Evolutionary conservation across 2,797 vertebrate species (phyloP).

Genomic region (Chaetodon trifasciatus): DNA sequence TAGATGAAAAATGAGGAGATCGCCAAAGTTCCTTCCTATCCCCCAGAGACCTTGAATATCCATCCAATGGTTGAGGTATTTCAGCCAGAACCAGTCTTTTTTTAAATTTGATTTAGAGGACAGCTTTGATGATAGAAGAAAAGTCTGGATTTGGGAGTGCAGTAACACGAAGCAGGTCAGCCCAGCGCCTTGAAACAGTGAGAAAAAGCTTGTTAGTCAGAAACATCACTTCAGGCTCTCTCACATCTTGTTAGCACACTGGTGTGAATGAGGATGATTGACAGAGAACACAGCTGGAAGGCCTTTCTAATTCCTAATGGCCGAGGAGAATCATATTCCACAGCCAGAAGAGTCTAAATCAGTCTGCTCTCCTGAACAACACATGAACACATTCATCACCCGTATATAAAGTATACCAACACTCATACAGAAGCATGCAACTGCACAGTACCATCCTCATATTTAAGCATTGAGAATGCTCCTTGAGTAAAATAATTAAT

Average conservation of each 20-base stretch:
- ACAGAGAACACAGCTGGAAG: conserved; percentile 71
- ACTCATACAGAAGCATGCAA: neutral
- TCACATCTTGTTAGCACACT: conserved; percentile 69
- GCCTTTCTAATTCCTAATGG: conserved; percentile 68
- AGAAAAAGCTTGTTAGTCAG: conserved; percentile 72
- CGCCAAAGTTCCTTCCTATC: neutral
- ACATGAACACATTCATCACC: neutral
- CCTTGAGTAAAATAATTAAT: neutral
- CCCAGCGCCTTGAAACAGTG: conserved; percentile 44
- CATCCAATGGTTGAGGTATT: neutral
- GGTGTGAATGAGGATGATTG: conserved; percentile 70
- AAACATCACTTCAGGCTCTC: conserved; percentile 66
- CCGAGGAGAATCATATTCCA: conserved; percentile 51
- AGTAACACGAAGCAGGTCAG: conserved; percentile 51
- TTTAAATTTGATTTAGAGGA: conserved; percentile 28
- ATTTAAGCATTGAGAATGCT: neutral
- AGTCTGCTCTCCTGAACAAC: conserved; percentile 41
- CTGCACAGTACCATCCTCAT: neutral
- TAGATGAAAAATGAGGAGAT: neutral
- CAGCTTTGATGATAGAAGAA: conserved; percentile 51
- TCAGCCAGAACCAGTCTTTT: neutral
- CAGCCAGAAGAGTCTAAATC: conserved; percentile 46
- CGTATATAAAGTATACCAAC: neutral
- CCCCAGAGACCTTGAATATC: neutral
- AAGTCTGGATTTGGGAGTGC: conserved; percentile 29